phyloP scores from a whole-genome alignment of 2,797 vertebrate genomes.

The Meriones psammophilus region DNA sequence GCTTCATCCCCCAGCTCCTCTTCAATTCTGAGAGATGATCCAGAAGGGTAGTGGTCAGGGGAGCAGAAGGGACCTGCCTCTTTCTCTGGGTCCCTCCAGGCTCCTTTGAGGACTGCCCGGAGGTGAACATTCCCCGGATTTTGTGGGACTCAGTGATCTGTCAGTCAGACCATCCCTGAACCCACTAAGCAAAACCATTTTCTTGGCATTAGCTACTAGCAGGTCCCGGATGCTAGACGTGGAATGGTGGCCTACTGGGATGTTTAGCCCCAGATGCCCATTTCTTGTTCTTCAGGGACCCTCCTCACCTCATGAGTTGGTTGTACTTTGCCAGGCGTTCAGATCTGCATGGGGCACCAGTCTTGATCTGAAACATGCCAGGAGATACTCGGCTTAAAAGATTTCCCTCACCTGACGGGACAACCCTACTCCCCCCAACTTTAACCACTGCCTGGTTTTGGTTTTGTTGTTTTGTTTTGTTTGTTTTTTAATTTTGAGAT shows the following conservation, averaged over 20 bases:
- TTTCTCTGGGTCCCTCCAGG: neutral
- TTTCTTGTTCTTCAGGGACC: neutral
- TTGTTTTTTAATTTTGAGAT: neutral
- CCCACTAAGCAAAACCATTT: neutral
- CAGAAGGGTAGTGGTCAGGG: conserved; percentile 38
- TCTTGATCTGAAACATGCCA: conserved; percentile 93
- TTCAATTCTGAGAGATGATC: conserved; percentile 92
- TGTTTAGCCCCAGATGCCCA: neutral
- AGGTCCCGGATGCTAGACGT: neutral
- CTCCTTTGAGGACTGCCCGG: neutral
- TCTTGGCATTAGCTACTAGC: neutral
- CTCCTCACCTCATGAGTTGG: conserved; percentile 96
- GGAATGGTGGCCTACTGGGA: neutral
- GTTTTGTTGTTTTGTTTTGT: too few species aligned
- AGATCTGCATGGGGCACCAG: conserved; percentile 96
- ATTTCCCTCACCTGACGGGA: conserved; percentile 13
- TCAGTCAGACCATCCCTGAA: neutral
- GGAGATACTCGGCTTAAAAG: conserved; percentile 64
- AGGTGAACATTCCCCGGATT: neutral
- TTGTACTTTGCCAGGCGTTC: conserved; percentile 97
- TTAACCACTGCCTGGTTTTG: neutral
- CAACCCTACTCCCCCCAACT: neutral
- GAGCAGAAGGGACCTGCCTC: neutral
- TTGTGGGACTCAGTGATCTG: neutral
- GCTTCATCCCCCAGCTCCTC: conserved; percentile 96